Evolutionary conservation across 2,797 vertebrate genomes (phyloP).

Genomic region (Nasua narica): DNA sequence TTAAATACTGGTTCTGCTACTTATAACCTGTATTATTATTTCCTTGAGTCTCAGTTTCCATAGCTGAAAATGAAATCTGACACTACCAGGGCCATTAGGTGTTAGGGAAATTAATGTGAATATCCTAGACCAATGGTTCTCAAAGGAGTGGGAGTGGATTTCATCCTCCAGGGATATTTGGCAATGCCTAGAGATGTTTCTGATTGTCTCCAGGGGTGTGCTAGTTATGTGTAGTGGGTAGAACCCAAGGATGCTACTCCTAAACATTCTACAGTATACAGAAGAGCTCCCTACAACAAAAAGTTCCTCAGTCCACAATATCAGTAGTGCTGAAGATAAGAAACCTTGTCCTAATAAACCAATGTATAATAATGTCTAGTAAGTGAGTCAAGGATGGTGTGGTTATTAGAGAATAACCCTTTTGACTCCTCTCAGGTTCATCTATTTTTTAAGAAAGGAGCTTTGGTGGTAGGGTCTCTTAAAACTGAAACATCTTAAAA

Average conservation of each 20-base stretch:
- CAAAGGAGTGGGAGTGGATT: neutral
- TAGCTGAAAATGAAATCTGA: constrained; percentile 3
- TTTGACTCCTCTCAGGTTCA: neutral
- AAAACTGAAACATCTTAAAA: neutral
- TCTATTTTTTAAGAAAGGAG: neutral
- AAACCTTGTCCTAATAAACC: neutral
- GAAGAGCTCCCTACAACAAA: neutral
- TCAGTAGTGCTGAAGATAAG: neutral
- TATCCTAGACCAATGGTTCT: neutral
- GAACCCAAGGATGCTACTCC: neutral
- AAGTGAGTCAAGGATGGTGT: neutral
- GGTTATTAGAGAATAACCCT: neutral
- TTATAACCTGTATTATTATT: neutral
- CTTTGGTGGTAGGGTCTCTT: neutral
- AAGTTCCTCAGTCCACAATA: neutral
- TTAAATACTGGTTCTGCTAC: neutral
- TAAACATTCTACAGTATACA: neutral
- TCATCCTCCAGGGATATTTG: neutral
- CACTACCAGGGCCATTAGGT: neutral
- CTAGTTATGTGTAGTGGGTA: neutral
- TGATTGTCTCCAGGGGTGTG: neutral
- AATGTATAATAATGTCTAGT: neutral
- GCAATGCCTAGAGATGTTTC: neutral
- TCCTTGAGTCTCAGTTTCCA: constrained; percentile 8
- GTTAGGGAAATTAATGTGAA: neutral